Evolutionary conservation across 2,797 vertebrate genomes (phyloP), one percentile per base, ranked within the genome.

Genomic region (Pantherophis alleghaniensis): DNA sequence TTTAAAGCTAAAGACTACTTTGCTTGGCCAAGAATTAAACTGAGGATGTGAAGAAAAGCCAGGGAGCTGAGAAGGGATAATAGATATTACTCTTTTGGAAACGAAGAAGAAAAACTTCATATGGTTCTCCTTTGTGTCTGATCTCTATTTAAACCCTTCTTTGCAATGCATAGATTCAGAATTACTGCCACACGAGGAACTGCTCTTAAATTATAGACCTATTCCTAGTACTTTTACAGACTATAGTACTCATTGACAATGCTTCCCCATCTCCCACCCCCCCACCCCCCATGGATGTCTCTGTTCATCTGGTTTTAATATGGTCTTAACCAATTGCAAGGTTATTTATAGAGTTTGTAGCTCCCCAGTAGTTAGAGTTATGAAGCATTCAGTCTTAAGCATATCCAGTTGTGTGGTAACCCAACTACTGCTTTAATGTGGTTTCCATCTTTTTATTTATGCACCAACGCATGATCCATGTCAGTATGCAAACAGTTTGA

Each of bases 261-360:
- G 74, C 74, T 47, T 47, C 37, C 37, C 74, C 37, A 24, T 47
- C 10, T 83, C 94, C 92, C 96, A 37, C 37, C 37, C 51, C 51
- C 51, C 3, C 47, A 42, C 42, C 42, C 42, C 37, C 95, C 95
- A 97, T 96, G 63, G 98, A 97, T 97, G 93, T 96, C 95, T 98
- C 96, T 95, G 96, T 97, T 98, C 98, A 98, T 99, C 98, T 99
- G 99, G 98, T 99, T 99, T 98, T 98, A 98, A 98, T 99, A 98
- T 97, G 97, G 96, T 97, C 98, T 98, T 98, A 98, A 98, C 98
- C 98, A 98, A 98, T 98, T 98, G 98, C 96, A 97, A 98, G 97
- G 98, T 98, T 99, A 99, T 99, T 99, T 99, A 99, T 99, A 99
- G 90, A 98, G 98, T 98, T 98, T 98, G 98, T 98, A 98, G 96